phyloP scores from a whole-genome alignment of 2,113 vertebrate species.

The Bubalus kerabau region DNA sequence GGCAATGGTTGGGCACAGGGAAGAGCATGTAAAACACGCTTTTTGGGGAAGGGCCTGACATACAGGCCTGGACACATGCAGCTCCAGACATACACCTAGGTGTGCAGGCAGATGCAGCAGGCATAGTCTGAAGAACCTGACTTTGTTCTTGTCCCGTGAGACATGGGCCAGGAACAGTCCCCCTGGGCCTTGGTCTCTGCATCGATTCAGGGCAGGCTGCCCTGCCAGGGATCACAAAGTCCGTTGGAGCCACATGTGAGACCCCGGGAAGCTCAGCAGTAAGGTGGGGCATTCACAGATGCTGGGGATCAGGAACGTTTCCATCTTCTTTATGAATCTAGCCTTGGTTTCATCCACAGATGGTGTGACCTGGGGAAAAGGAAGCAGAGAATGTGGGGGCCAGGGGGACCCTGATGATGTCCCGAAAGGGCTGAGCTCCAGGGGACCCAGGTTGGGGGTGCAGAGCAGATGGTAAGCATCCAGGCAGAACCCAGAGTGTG shows the following conservation, averaged over 20 bases:
- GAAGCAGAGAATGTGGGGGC: rapidly evolving
- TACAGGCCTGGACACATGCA: neutral
- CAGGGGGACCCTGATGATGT: neutral
- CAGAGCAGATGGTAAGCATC: neutral
- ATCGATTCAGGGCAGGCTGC: neutral
- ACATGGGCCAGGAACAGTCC: rapidly evolving
- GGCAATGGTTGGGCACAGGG: neutral
- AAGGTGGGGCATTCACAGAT: no score
- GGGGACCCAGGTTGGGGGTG: neutral
- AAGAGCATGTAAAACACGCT: neutral
- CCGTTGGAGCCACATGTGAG: neutral
- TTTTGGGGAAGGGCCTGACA: neutral
- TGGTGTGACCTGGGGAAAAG: neutral
- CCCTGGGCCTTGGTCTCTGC: rapidly evolving
- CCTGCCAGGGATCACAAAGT: neutral
- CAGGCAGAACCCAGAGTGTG: neutral
- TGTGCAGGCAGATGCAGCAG: neutral
- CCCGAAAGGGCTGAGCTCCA: neutral
- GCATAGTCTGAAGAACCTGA: neutral
- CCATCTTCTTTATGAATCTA: neutral
- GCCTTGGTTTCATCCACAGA: neutral
- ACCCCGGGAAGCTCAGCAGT: neutral
- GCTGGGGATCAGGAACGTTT: rapidly evolving
- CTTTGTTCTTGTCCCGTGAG: neutral
- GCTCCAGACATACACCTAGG: neutral